Evolutionary conservation across 2,113 vertebrate genomes (phyloP).

Genomic region (Columba janthina): DNA sequence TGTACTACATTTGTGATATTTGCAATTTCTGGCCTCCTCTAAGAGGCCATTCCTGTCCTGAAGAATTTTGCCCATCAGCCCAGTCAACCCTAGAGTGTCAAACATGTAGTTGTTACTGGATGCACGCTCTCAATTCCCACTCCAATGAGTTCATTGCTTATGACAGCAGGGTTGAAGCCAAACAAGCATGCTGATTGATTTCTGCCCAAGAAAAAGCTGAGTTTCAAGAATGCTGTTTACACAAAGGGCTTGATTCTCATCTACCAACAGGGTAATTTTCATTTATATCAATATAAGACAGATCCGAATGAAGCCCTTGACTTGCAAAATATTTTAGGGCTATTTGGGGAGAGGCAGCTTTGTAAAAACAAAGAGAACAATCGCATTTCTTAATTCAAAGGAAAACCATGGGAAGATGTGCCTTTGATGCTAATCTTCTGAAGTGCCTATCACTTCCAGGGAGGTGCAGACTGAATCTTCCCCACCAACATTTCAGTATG

Average conservation of each 20-base stretch:
- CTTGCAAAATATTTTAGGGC: neutral
- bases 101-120: neutral
- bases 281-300: neutral
- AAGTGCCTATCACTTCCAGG: neutral
- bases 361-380: constrained; percentile 14
- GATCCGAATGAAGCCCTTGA: neutral
- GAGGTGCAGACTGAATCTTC: neutral
- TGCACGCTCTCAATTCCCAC: neutral
- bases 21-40: neutral
- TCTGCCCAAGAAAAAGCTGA: constrained; percentile 35
- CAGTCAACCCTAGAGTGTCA: neutral
- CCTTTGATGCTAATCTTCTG: constrained; percentile 17
- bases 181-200: constrained; percentile 45
- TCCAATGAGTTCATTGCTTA: constrained; percentile 10
- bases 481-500: neutral
- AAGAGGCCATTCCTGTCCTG: neutral
- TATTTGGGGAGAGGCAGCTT: neutral
- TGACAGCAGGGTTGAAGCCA: constrained; percentile 31
- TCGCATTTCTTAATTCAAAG: neutral
- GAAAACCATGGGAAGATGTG: neutral
- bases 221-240: constrained; percentile 50
- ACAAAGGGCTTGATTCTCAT: constrained; percentile 26
- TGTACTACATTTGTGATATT: neutral
- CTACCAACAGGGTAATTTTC: neutral
- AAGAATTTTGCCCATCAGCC: neutral